Percentiles rank a stretch among this genome's conserved stretches.
Evolutionary conservation across 2,797 vertebrate genomes (phyloP).

Genomic region (Platalea minor): DNA sequence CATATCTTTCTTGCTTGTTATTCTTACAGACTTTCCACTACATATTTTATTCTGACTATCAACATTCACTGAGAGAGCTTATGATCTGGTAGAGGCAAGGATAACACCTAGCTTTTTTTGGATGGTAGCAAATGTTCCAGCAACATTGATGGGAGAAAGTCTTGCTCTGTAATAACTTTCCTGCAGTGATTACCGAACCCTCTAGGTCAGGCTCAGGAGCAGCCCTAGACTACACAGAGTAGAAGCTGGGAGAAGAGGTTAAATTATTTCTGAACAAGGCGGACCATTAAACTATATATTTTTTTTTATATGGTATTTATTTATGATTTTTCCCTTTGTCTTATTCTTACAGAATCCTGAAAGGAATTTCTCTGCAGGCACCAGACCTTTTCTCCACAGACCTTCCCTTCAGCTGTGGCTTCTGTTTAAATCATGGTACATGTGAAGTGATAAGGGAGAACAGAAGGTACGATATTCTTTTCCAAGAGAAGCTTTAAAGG

Average conservation of each 20-base stretch:
- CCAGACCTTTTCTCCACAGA: background rate
- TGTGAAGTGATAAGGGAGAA: constrained; percentile 15
- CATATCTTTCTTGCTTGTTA: background rate
- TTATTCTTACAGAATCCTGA: background rate
- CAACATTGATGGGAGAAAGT: background rate
- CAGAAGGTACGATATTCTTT: constrained; percentile 56
- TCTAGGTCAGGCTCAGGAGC: background rate
- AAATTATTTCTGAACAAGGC: background rate
- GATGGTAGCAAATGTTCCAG: background rate
- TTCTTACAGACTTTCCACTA: background rate
- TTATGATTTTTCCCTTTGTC: background rate
- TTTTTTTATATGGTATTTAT: background rate
- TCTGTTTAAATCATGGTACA: constrained; percentile 24
- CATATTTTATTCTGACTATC: background rate
- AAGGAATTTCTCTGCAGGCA: constrained; percentile 4
- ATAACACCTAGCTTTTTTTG: background rate
- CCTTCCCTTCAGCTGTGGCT: constrained; percentile 12
- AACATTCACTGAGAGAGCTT: background rate
- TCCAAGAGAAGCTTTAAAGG: constrained; percentile 64
- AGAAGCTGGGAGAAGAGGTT: background rate
- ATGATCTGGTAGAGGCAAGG: background rate
- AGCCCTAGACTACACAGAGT: background rate
- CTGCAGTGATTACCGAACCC: background rate
- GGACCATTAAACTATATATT: background rate
- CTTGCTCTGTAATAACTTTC: background rate